These are phyloP conservation scores for Urophycis tenuis DNA, from an alignment of 2,797 vertebrate species.

Conservation along the genomic window DNA sequence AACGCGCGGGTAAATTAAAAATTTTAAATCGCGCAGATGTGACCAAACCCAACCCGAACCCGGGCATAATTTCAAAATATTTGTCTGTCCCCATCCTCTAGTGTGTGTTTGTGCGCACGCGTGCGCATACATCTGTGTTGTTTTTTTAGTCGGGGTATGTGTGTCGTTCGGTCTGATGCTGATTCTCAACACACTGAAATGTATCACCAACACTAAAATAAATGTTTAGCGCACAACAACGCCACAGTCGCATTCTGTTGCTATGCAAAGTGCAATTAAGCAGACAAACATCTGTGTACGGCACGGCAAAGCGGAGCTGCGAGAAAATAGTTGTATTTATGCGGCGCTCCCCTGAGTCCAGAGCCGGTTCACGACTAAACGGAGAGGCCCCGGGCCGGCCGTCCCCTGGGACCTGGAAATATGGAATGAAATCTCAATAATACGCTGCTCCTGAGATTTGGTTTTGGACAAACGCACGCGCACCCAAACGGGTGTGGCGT, in stretches of 20 bases:
- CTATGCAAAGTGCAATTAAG: slow-evolving; percentile 32
- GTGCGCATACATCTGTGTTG: background rate
- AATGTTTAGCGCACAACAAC: background rate
- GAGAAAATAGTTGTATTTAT: slow-evolving; percentile 40
- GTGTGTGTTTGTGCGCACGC: background rate
- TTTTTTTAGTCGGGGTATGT: slow-evolving; percentile 4
- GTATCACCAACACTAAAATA: background rate
- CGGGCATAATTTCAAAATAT: too few species aligned
- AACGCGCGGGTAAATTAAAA: too few species aligned
- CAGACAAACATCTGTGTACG: slow-evolving; percentile 25
- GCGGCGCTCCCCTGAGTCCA: slow-evolving; percentile 32
- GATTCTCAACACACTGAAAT: too few species aligned
- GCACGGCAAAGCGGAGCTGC: slow-evolving; percentile 24
- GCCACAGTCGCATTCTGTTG: background rate
- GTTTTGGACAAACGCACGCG: background rate
- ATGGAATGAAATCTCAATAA: background rate
- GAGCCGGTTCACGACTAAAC: slow-evolving; percentile 42
- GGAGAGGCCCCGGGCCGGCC: slow-evolving; percentile 33
- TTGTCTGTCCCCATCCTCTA: too few species aligned
- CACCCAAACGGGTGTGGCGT: background rate
- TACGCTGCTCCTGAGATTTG: background rate
- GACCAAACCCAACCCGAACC: too few species aligned
- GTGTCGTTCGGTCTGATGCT: too few species aligned
- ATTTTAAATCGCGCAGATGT: too few species aligned
- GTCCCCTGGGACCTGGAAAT: slow-evolving; percentile 28